Evolutionary conservation across 2,888 invertebrate species (phyloP), one percentile per base, ranked within the genome.

Genomic region (Tuberolachnus salignus): DNA sequence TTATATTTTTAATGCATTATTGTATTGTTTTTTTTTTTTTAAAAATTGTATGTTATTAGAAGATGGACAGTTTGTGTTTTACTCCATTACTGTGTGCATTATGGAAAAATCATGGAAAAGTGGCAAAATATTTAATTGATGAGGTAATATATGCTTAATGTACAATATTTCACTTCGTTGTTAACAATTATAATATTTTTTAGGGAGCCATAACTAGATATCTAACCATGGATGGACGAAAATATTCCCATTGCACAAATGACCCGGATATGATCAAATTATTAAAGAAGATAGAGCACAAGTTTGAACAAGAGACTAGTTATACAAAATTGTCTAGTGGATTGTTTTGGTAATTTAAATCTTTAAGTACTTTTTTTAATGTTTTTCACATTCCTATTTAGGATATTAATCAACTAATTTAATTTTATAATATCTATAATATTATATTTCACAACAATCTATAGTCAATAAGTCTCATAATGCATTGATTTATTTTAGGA

Each of bases 51-150:
- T 66, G 14, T 73, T 74, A 34, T 57, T 19, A 78, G 75, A 78
- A 59, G 14, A 78, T 67, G 59, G 75, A 78, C 16, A 67, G 59
- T 49, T 78, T 78, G 49, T 67, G 75, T 21, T 67, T 78, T 34
- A 78, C 75, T 34, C 75, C 75, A 42, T 67, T 78, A 42, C 13
- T 78, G 4, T 78, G 59, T 78, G 75, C 75, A 21, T 10, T 78
- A 10, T 78, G 75, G 75, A 67, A 78, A 67, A 78, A 78, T 51
- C 75, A 78, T 78, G 21, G 59, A 0, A 69, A 21, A 34, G 75
- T 78, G 8, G 75, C 75, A 10, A 78, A 78, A 51, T 78, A 78
- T 59, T 34, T 78, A 34, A 78, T 78, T 59, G 67, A 78, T 21
- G 67, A 78, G n/a, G 75, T 78, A 78, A 59, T 34, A 34, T 34